Evolutionary conservation across 2,113 vertebrate species (phyloP), one percentile per base, ranked within the genome.

Genomic region (Sceloporus tristichus): DNA sequence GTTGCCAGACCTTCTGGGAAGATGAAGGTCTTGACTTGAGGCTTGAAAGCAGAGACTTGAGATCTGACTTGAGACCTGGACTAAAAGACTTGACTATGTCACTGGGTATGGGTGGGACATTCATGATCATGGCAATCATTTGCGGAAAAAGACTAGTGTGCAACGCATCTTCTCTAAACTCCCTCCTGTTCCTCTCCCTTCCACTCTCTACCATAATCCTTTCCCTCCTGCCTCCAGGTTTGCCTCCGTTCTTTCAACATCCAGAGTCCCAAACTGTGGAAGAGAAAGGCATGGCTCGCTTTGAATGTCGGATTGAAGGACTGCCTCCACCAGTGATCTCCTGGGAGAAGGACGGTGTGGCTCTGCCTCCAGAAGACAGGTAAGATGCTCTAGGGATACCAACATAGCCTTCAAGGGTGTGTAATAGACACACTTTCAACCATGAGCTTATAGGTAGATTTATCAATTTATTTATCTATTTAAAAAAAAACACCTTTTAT

Each of bases 251-350:
- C 95, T 97, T 95, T 90, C 97, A 97, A 87, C 97, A 98, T 90
- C 99, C 99, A 0, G 97, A 97, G 81, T 89, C 97, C 0, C 98
- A 98, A 94, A 95, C 87, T 0, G 98, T 98, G 91, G 95, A 96
- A 3, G 91, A 95, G 85, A 98, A 98, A 40, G 97, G 97, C 89
- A 96, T 97, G 29, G 98, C 98, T 27, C 97, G 98, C 56, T 99
- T 99, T 59, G 96, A 98, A 93, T 99, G 99, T 94, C 96, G 96
- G 76, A 97, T 98, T 0, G 97, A 98, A 86, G 98, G 98, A n/a
- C 95, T 98, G 59, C 98, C 99, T 3, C 91, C 97, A 11, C 98
- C 99, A 0, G 84, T 95, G 88, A 98, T 99, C 93, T 98, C 97
- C 1, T 99, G 99, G 99, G 98, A 99, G 94, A 99, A 98, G 94